These are phyloP conservation scores for Polypedilum pembai DNA, from an alignment of 1,140 invertebrate genomes.

Conservation along the genomic window DNA sequence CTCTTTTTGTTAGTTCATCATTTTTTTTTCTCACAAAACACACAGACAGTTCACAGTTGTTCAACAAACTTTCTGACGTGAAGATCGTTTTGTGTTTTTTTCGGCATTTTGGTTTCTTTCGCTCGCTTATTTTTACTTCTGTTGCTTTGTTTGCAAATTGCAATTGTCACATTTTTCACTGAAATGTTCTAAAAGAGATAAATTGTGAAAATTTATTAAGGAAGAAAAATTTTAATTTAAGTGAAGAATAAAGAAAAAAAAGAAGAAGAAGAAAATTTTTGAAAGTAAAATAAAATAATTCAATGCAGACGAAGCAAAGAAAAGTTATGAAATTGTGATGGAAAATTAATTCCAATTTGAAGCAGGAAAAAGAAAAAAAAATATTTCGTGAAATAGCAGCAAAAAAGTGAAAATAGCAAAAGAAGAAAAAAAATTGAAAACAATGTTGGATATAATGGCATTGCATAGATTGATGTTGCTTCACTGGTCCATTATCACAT, in stretches of 20 bases:
- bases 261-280: background rate
- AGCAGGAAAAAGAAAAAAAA: background rate
- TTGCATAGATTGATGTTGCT: background rate
- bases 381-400: background rate
- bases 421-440: background rate
- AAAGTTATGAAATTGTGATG: background rate
- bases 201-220: no score
- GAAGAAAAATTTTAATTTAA: no score
- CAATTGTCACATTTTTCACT: no score
- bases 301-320: background rate
- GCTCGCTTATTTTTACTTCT: no score
- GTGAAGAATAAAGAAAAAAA: background rate
- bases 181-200: no score
- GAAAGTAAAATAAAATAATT: background rate
- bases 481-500: background rate
- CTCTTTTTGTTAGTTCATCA: no score
- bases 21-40: no score
- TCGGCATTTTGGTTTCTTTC: no score
- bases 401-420: background rate
- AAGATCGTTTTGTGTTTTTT: no score
- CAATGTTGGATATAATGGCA: conserved; percentile 15
- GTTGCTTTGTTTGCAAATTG: no score
- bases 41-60: no score
- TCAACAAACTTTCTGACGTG: no score
- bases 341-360: background rate